Base-by-base conservation (phyloP, 2,888 invertebrate genomes). In the Galerucella pusilla region DNA sequence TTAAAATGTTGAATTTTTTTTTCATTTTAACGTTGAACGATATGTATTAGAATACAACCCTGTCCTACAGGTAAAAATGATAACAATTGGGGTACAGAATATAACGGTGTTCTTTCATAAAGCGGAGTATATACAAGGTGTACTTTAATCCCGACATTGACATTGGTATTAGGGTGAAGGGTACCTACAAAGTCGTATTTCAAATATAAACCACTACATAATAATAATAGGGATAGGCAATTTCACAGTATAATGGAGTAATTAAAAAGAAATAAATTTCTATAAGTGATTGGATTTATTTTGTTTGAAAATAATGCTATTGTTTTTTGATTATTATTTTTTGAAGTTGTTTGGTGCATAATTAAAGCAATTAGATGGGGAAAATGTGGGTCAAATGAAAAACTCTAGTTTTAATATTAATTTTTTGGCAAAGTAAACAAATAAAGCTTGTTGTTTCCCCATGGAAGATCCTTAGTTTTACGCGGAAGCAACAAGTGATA, bases 81-180 rank as follows among this genome's bases (percentile, higher is more conserved):
- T 61, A 60, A 68, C 46, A 68, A 68, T 59, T 68, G 59, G 59
- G 68, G 68, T 68, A 68, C 42, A 45, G 12, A 68, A 60, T 35
- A 68, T 68, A 68, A 68, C 68, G 68, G 68, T 46, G 68, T 20
- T 25, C 69, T 69, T 60, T 68, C 67, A 59, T 35, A 60, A 68
- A 20, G 46, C 59, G 42, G 45, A 28, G 25, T 68, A 25, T 57
- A 42, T 60, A 68, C 68, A 68, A 68, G 68, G 68, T 68, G 68
- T 35, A 68, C 59, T 59, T 10, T 68, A 68, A 68, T 68, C 68
- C 68, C n/a, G 59, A 59, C 59, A 68, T 42, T 68, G 59, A 42
- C 61, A 54, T 45, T 68, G 20, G 54, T 11, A 46, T n/a, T 59
- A 42, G 68, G 68, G 68, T 46, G 57, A 57, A 57, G 54, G 49